phyloP scores from a whole-genome alignment of 2,888 invertebrate genomes.

The Polyommatus iphigenia region DNA sequence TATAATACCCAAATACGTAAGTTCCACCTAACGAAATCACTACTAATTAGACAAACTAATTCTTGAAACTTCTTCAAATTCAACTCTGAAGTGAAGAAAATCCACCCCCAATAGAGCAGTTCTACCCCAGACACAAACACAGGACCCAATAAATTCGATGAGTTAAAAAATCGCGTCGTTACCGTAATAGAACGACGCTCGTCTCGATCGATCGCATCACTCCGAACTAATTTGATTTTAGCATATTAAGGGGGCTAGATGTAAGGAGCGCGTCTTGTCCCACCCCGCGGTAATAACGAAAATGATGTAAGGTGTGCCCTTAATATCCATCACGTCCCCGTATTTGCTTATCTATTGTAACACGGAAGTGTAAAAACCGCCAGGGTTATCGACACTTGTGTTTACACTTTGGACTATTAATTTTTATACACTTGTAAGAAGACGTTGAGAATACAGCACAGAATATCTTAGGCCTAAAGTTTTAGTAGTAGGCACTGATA shows the following conservation, averaged over 20 bases:
- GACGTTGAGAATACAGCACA: not conserved
- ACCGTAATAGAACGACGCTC: slow-evolving; percentile 55
- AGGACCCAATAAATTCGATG: slow-evolving; percentile 42
- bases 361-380: slow-evolving; percentile 80
- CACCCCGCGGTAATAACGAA: slow-evolving; percentile 68
- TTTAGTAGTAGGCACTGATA: too few relatives aligned
- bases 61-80: not conserved
- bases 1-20: not conserved
- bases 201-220: slow-evolving; percentile 74
- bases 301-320: slow-evolving; percentile 80
- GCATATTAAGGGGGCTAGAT: slow-evolving; percentile 78
- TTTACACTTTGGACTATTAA: slow-evolving; percentile 71
- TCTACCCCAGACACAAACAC: slow-evolving; percentile 7
- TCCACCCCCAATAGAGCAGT: not conserved
- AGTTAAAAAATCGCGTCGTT: slow-evolving; percentile 53
- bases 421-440: slow-evolving; percentile 40
- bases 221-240: slow-evolving; percentile 81
- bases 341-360: slow-evolving; percentile 80
- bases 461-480: not conserved
- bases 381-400: slow-evolving; percentile 48
- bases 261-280: slow-evolving; percentile 73
- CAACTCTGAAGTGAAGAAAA: not conserved
- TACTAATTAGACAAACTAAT: not conserved
- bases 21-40: not conserved
- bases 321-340: slow-evolving; percentile 80